Evolutionary conservation across 2,888 invertebrate species (phyloP).

Genomic region (Dimorphilus gyrociliatus): DNA sequence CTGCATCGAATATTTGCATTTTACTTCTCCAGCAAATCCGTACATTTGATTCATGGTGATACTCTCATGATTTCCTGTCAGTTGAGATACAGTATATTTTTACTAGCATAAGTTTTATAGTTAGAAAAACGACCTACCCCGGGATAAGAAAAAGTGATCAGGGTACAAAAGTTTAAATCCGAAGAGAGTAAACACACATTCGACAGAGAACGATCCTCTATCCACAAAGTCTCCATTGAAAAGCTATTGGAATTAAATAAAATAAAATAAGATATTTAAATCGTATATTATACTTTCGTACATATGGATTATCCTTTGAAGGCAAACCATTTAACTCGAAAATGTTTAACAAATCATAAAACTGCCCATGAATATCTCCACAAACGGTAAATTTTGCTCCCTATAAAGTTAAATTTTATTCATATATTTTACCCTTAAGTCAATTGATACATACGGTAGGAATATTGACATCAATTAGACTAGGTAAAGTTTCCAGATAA

Average conservation of each 20-base stretch:
- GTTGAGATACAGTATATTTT: neutral
- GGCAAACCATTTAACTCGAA: constrained; percentile 92
- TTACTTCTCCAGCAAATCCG: constrained; percentile 96
- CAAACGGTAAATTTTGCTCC: constrained; percentile 88
- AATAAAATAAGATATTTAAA: neutral
- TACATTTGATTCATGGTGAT: constrained; percentile 99
- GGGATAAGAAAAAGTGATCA: constrained; percentile 86
- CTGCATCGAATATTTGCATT: constrained; percentile 71
- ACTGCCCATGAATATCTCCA: constrained; percentile 97
- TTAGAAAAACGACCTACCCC: constrained; percentile 62
- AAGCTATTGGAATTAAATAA: constrained; percentile 41
- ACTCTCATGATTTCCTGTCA: constrained; percentile 87
- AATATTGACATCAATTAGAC: constrained; percentile 74
- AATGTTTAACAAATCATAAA: constrained; percentile 91
- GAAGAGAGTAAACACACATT: constrained; percentile 92
- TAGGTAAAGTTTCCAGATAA: constrained; percentile 64
- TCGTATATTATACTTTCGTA: constrained; percentile 34
- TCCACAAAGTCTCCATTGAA: constrained; percentile 99
- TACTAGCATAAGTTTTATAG: neutral
- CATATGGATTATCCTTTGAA: constrained; percentile 82
- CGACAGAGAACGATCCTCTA: constrained; percentile 94
- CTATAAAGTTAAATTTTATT: constrained; percentile 16
- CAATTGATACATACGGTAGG: constrained; percentile 43
- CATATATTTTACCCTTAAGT: neutral
- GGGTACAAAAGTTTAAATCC: constrained; percentile 91